A percentile compares a stretch with the other conserved stretches of the same genome.
phyloP scores from a whole-genome alignment of 1,140 invertebrate genomes.

The Drosophila sp. region DNA sequence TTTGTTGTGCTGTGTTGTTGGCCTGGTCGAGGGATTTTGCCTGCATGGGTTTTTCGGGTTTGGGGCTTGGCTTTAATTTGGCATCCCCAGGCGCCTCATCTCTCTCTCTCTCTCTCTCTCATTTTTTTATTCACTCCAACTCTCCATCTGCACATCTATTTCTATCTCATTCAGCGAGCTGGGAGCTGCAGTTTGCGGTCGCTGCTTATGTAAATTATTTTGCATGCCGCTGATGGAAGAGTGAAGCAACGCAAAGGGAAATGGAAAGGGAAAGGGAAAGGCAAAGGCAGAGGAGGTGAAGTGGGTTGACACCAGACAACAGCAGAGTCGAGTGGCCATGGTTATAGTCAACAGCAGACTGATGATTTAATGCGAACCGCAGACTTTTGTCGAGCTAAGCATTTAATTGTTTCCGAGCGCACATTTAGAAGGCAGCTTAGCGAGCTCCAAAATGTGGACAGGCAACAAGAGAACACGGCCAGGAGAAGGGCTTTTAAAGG shows the following conservation, averaged over 20 bases:
- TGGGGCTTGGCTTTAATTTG: slow-evolving; percentile 70
- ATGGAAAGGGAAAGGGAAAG: slow-evolving; percentile 15
- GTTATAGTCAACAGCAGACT: slow-evolving; percentile 65
- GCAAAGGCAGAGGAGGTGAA: neutral
- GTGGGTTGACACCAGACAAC: slow-evolving; percentile 17
- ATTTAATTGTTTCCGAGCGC: slow-evolving; percentile 78
- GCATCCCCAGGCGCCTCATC: slow-evolving; percentile 51
- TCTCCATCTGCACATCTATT: slow-evolving; percentile 23
- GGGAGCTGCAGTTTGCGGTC: slow-evolving; percentile 66
- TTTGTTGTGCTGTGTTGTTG: slow-evolving; percentile 61
- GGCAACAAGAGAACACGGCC: neutral
- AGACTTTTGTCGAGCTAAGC: slow-evolving; percentile 82
- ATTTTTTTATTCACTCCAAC: slow-evolving; percentile 13
- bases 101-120: slow-evolving; percentile 35
- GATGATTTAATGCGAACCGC: slow-evolving; percentile 82
- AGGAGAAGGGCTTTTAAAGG: neutral
- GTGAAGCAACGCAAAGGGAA: too few species aligned
- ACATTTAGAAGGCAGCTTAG: slow-evolving; percentile 35
- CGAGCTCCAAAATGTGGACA: neutral
- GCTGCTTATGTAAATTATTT: slow-evolving; percentile 83
- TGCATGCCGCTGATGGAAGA: slow-evolving; percentile 51
- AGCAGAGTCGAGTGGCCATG: slow-evolving; percentile 17
- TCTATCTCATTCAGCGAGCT: slow-evolving; percentile 21
- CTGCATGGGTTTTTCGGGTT: slow-evolving; percentile 71
- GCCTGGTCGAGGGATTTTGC: slow-evolving; percentile 71